These are phyloP conservation scores for Protonemura montana DNA, from an alignment of 2,888 invertebrate genomes.

Conservation along the genomic window DNA sequence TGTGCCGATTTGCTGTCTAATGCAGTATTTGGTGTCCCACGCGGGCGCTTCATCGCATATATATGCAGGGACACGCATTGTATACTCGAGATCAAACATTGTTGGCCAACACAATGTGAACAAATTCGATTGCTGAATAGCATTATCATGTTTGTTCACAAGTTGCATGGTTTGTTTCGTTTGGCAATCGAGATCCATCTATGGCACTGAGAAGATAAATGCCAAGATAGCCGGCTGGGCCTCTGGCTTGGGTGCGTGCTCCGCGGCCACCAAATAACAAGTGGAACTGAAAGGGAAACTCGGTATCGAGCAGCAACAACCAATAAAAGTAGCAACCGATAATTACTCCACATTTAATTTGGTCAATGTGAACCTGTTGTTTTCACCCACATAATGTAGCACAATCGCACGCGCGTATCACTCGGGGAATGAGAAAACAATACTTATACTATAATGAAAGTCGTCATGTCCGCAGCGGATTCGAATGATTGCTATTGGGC, in stretches of 20 bases:
- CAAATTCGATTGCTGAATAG: constrained; percentile 7
- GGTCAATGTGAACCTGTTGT: constrained; percentile 41
- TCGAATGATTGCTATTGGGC: constrained; percentile 23
- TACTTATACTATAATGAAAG: constrained; percentile 37
- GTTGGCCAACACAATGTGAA: neutral
- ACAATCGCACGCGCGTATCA: neutral
- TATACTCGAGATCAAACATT: neutral
- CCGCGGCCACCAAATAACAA: neutral
- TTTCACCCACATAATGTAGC: constrained; percentile 9
- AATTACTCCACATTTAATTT: constrained; percentile 29
- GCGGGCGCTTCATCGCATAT: neutral
- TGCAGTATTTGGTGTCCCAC: neutral
- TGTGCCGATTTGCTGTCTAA: neutral
- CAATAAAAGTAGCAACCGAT: constrained; percentile 22
- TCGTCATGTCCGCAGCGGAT: neutral
- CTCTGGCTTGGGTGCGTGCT: neutral
- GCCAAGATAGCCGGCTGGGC: neutral
- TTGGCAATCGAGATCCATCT: constrained; percentile 12
- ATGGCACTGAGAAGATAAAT: neutral
- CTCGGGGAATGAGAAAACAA: constrained; percentile 34
- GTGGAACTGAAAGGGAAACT: constrained; percentile 9
- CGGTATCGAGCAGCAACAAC: constrained; percentile 1
- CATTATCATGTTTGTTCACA: neutral
- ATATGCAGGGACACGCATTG: neutral
- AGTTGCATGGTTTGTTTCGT: neutral